These are phyloP conservation scores for Mus spretus DNA, from an alignment of 2,797 vertebrate species.

Conservation along the genomic window DNA sequence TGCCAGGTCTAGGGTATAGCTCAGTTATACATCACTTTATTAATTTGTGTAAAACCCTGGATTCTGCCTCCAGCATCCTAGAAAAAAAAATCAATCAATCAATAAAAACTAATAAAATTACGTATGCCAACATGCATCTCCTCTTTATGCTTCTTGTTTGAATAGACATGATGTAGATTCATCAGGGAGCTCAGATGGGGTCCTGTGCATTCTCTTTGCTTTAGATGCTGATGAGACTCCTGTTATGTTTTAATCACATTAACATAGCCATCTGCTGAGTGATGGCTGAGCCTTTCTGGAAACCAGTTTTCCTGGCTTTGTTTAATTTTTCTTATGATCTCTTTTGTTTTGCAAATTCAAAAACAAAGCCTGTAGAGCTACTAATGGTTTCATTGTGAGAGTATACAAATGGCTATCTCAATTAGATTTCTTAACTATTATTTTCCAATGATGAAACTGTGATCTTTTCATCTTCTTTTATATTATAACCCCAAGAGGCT, in stretches of 20 bases:
- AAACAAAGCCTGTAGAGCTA: neutral
- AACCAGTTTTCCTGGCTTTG: neutral
- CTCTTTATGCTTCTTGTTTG: neutral
- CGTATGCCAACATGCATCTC: neutral
- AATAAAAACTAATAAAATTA: neutral
- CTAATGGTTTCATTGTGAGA: neutral
- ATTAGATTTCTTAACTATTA: neutral
- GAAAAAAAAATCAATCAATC: neutral
- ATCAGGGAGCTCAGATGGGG: neutral
- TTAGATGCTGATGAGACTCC: neutral
- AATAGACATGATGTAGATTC: neutral
- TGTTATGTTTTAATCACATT: neutral
- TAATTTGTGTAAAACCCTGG: neutral
- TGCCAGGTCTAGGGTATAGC: neutral
- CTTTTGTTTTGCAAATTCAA: slow-evolving; percentile 29
- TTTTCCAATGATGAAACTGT: neutral
- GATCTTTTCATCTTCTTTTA: neutral
- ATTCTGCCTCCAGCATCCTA: neutral
- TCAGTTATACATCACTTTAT: neutral
- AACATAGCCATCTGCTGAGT: neutral
- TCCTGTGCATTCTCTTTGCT: neutral
- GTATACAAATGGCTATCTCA: neutral
- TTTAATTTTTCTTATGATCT: neutral
- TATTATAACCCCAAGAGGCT: neutral
- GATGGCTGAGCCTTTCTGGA: neutral